Evolutionary conservation across 2,113 vertebrate genomes (phyloP), one percentile per base, ranked within the genome.

Genomic region (Amblyornis subalaris): DNA sequence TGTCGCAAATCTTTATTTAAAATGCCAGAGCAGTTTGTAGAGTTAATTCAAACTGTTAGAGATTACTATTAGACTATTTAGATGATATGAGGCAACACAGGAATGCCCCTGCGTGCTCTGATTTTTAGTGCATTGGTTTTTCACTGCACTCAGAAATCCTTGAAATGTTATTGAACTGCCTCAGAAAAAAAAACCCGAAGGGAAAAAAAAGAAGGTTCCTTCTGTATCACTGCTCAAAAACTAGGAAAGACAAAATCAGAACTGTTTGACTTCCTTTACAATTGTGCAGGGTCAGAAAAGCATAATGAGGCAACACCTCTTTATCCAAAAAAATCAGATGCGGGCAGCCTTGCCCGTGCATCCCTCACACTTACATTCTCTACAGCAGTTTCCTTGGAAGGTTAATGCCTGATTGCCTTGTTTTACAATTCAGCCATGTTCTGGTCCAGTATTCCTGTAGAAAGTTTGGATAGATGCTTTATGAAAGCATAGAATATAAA

Each of bases 41-140:
- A 40, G 38, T 47, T 70, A 47, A 65, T 72, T 78, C 57, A 85
- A 57, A 55, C 36, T 55, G 20, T 48, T 51, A 50, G 42, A 50
- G 26, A 25, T 54, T 69, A 47, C n/a, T 24, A 23, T 71, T 58
- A 50, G 57, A 54, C 14, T 42, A 7, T 72, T 85, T 64, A 38
- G 53, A 65, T 75, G 28, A 45, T 23, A 69, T 0, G 0, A 89
- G 35, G 21, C n/a, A 70, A 44, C 0, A 1, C 18, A 47, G 29
- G 12, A 85, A 72, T 76, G 23, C 29, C 40, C 19, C 11, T 74
- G 20, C 0, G 0, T 69, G 29, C 45, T 72, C n/a, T 72, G 23
- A 22, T 65, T 87, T 67, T 83, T 22, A 65, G 23, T 50, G 12
- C 58, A 12, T 21, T 85, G 16, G 42, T 36, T 85, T 42, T 71